Evolutionary conservation across 2,797 vertebrate species (phyloP).

Genomic region (Gouania willdenowi): DNA sequence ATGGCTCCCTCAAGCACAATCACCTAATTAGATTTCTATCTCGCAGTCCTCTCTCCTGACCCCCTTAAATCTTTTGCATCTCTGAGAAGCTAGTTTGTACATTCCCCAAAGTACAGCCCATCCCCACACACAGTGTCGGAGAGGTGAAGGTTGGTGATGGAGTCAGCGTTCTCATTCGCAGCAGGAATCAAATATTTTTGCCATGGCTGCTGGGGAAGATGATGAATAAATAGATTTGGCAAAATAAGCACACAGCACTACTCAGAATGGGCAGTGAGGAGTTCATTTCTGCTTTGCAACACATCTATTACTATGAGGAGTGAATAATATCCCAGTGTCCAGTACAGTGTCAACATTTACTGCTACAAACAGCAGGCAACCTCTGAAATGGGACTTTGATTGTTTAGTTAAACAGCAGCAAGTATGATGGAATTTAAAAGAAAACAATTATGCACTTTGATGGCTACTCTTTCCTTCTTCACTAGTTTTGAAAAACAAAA

Average conservation of each 20-base stretch:
- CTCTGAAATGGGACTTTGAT: neutral
- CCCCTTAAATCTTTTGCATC: slow-evolving; percentile 66
- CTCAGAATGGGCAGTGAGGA: slow-evolving; percentile 5
- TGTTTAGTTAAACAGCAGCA: no score
- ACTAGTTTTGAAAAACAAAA: no score
- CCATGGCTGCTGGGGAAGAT: slow-evolving; percentile 1
- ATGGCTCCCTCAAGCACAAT: slow-evolving; percentile 73
- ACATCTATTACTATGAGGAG: slow-evolving; percentile 10
- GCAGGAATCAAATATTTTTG: slow-evolving; percentile 26
- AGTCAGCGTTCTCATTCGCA: slow-evolving; percentile 30
- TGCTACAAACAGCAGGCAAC: slow-evolving; percentile 1
- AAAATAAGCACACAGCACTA: slow-evolving; percentile 9
- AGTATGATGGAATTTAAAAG: no score
- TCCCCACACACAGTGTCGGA: slow-evolving; percentile 29
- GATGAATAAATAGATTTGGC: slow-evolving; percentile 28
- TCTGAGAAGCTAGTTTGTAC: slow-evolving; percentile 51
- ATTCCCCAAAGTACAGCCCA: slow-evolving; percentile 48
- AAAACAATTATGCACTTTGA: no score
- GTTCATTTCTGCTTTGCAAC: slow-evolving; percentile 14
- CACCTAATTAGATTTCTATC: slow-evolving; percentile 79
- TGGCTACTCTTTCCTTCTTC: no score
- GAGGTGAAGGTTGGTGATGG: slow-evolving; percentile 61
- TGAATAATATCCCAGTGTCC: slow-evolving; percentile 6
- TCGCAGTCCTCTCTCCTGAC: slow-evolving; percentile 64
- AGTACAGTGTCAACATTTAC: neutral